Base-by-base conservation (phyloP, 2,797 vertebrate genomes). In the Leuciscus waleckii region DNA sequence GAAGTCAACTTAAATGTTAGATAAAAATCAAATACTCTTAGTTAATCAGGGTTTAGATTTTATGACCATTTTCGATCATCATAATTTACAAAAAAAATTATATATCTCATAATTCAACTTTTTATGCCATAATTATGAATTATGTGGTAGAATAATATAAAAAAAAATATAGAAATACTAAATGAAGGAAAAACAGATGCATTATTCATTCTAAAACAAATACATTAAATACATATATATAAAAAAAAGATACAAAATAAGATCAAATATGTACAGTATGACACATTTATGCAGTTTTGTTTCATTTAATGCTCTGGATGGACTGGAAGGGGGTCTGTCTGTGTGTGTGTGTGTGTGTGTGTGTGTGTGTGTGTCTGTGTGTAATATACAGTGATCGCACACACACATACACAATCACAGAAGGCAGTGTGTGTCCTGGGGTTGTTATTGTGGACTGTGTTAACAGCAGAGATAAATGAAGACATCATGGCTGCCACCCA, bases 401-500 rank as follows among this genome's bases (percentile, higher is more conserved):
- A 58, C 54, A 61, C 7, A 35, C 9, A 7, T 3, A 54, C 9
- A n/a, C 5, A 3, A 4, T 8, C 0, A 39, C 19, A 26, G 21
- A 35, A 14, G 49, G 13, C 80, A 73, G 81, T 90, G 87, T 88
- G 89, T 88, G 90, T 89, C 92, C 91, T 90, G 91, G 51, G 51
- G 69, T 63, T 71, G 63, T 69, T 69, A 90, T 89, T 49, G 63
- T 43, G 58, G 46, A 46, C 56, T 35, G 56, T 46, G 91, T 91
- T 92, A 91, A 90, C 91, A 89, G 88, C 92, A 81, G 86, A 88
- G 91, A 92, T 89, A 85, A 93, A 93, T 92, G 89, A 94, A 91
- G 90, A 90, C 85, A 89, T 89, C 75, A 85, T 89, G 88, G 90
- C 89, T 87, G 83, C 37, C 35, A 85, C 87, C 89, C 89, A 89